Percentiles rank a stretch among this genome's conserved stretches.
phyloP scores from a whole-genome alignment of 2,113 vertebrate species.

The Apodemus speciosus region DNA sequence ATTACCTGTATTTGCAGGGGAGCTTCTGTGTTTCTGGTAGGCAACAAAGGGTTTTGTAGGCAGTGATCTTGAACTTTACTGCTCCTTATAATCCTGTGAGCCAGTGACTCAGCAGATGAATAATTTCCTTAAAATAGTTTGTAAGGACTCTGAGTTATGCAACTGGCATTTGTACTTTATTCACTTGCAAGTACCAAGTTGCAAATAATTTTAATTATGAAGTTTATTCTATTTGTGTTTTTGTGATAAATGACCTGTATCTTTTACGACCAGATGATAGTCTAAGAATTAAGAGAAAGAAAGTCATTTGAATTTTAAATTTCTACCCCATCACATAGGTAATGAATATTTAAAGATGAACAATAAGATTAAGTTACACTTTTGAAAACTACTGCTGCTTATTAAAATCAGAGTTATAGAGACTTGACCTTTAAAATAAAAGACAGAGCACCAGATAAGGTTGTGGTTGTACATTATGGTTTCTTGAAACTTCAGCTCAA shows the following conservation, averaged over 20 bases:
- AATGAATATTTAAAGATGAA: constrained; percentile 81
- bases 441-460: constrained; percentile 62
- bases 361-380: constrained; percentile 78
- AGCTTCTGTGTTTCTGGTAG: not conserved
- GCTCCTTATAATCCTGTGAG: constrained; percentile 24
- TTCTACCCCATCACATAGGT: constrained; percentile 64
- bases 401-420: constrained; percentile 75
- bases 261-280: constrained; percentile 66
- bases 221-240: constrained; percentile 76
- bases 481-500: constrained; percentile 46
- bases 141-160: constrained; percentile 45
- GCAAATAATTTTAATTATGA: constrained; percentile 80
- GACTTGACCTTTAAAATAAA: constrained; percentile 77
- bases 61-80: constrained; percentile 37
- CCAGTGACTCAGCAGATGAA: constrained; percentile 57
- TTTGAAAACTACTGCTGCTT: constrained; percentile 79
- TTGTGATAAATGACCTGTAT: constrained; percentile 77
- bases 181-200: constrained; percentile 61
- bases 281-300: constrained; percentile 70
- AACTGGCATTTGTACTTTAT: constrained; percentile 66
- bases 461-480: constrained; percentile 50
- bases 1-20: constrained; percentile 5
- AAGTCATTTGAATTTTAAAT: constrained; percentile 83
- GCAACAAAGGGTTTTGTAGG: not conserved
- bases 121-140: constrained; percentile 57